Evolutionary conservation across 35 echinoderm and acorn worm genomes (phyloP).

Genomic region (Strongylocentrotus purpuratus): DNA sequence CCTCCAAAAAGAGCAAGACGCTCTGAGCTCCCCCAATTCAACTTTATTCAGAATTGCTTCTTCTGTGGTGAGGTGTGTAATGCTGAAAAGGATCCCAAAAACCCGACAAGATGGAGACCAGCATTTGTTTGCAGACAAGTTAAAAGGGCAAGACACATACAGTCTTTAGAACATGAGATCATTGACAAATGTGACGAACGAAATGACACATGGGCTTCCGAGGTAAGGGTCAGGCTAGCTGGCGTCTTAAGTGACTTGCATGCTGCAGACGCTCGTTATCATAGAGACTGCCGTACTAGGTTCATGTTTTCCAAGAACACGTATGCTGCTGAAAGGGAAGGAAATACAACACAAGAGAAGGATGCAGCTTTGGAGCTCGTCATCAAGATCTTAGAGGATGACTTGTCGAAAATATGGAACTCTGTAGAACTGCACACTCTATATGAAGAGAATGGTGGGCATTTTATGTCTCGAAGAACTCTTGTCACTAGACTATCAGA

Average conservation of each 20-base stretch:
- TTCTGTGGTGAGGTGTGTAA: conserved; percentile 52
- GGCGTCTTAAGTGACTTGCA: conserved; percentile 71
- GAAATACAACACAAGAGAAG: background rate
- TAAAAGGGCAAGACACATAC: background rate
- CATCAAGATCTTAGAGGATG: background rate
- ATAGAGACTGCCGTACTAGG: conserved; percentile 47
- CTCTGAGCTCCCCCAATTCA: conserved; percentile 33
- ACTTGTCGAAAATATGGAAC: conserved; percentile 66
- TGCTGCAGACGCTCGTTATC: conserved; percentile 80
- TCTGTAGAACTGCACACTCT: conserved; percentile 58
- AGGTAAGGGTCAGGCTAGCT: conserved; percentile 58
- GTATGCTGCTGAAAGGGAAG: background rate
- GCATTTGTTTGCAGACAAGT: conserved; percentile 50
- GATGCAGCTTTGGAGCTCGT: conserved; percentile 28
- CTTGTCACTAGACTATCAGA: conserved; percentile 58
- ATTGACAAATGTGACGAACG: conserved; percentile 54
- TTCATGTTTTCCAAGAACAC: background rate
- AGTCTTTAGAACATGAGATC: conserved; percentile 48
- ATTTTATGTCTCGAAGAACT: conserved; percentile 33
- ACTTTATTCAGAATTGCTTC: conserved; percentile 51
- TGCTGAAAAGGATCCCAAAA: conserved; percentile 27
- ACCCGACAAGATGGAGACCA: conserved; percentile 44
- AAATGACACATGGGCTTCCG: conserved; percentile 62
- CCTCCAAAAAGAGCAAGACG: background rate
- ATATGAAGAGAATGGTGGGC: conserved; percentile 50